Evolutionary conservation across 2,888 invertebrate genomes (phyloP).

Genomic region (Sicus ferrugineus): DNA sequence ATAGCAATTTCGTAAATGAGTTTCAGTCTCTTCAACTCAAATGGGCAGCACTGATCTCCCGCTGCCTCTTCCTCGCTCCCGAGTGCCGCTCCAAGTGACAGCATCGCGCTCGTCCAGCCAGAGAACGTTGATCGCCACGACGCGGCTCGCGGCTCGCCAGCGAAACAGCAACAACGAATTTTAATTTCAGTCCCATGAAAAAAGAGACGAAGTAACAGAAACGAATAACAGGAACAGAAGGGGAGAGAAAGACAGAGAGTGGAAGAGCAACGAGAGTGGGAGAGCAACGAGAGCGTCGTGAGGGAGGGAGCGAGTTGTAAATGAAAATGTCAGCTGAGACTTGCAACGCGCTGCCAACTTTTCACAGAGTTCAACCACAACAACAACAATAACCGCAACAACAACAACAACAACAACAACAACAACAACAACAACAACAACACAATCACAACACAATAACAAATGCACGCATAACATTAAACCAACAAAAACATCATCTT

Average conservation of each 20-base stretch:
- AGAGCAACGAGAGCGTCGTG: not conserved
- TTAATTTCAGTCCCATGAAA: not conserved
- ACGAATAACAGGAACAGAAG: not conserved
- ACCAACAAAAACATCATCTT: not conserved
- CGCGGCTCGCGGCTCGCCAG: not conserved
- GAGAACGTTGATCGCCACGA: not conserved
- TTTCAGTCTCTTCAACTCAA: not conserved
- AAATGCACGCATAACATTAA: not conserved
- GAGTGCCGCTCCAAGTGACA: not conserved
- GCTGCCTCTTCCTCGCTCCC: not conserved
- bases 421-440: conserved; percentile 9
- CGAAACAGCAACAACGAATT: not conserved
- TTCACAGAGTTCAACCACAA: not conserved
- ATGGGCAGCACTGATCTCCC: not conserved
- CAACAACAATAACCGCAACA: not conserved
- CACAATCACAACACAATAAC: conserved; percentile 10
- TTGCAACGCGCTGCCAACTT: not conserved
- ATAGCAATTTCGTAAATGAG: not conserved
- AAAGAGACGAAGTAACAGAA: not conserved
- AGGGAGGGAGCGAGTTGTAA: not conserved
- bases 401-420: not conserved
- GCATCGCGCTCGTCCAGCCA: not conserved
- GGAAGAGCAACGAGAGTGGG: not conserved
- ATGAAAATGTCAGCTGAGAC: not conserved
- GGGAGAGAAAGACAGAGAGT: not conserved